These are phyloP conservation scores for Drosophila pegasa DNA, from an alignment of 2,888 invertebrate genomes.

Conservation along the genomic window DNA sequence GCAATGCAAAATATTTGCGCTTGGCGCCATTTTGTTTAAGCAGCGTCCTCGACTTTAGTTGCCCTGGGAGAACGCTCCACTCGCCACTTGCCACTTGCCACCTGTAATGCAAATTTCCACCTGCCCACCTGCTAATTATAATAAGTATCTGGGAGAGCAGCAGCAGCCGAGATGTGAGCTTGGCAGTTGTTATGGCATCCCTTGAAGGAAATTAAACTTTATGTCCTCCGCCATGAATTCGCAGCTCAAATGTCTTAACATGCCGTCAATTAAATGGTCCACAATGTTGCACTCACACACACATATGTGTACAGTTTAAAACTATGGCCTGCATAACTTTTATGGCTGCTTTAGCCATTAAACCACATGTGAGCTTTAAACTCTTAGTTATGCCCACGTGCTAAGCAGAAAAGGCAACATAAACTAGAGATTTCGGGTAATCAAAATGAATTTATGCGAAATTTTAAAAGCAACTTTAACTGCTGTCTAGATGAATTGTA, in stretches of 20 bases:
- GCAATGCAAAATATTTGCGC: conserved; percentile 69
- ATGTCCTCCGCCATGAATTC: conserved; percentile 32
- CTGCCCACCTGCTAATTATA: conserved; percentile 53
- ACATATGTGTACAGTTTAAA: conserved; percentile 1
- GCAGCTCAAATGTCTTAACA: conserved; percentile 26
- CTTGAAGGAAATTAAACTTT: conserved; percentile 37
- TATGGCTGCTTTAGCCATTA: conserved; percentile 17
- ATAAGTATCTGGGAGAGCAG: conserved; percentile 40
- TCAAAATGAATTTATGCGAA: conserved; percentile 7
- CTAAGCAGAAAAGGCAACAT: not conserved
- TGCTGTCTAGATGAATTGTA: not conserved
- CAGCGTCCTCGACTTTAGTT: conserved; percentile 41
- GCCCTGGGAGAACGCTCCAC: conserved; percentile 43
- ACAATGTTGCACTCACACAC: conserved; percentile 17
- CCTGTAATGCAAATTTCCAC: conserved; percentile 35
- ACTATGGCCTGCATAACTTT: conserved; percentile 31
- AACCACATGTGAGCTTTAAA: conserved; percentile 7
- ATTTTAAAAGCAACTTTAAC: not conserved
- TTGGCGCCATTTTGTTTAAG: conserved; percentile 61
- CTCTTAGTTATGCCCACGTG: conserved; percentile 3
- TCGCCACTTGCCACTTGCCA: conserved; percentile 29
- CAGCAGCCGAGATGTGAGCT: conserved; percentile 23
- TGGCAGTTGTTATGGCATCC: conserved; percentile 17
- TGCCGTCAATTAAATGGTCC: conserved; percentile 18
- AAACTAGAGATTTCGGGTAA: not conserved